Conservation (phyloP, 2,113 vertebrate species). For the Bothrops jararaca region DNA sequence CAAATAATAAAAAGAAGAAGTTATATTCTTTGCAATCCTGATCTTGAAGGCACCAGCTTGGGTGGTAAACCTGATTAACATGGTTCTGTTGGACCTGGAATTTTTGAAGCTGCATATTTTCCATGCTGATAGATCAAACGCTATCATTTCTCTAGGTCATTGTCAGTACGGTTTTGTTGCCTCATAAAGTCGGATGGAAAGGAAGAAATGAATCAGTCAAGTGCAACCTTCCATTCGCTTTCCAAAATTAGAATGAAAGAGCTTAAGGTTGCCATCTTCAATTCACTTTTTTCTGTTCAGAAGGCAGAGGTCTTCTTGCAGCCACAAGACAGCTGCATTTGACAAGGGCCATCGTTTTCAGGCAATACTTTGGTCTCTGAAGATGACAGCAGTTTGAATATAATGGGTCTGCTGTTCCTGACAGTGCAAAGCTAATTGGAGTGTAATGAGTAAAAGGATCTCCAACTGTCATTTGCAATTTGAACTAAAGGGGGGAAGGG, state of each 20-base stretch:
- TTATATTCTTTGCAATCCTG: neutral
- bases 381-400: slow-evolving; percentile 45
- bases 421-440: slow-evolving; percentile 33
- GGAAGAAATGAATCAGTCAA: slow-evolving; percentile 1
- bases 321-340: slow-evolving; percentile 41
- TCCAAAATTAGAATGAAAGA: slow-evolving; percentile 52
- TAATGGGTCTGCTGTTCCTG: slow-evolving; percentile 38
- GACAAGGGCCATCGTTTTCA: neutral
- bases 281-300: slow-evolving; percentile 42
- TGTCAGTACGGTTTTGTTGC: neutral
- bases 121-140: neutral
- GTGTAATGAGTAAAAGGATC: slow-evolving; percentile 32
- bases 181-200: neutral
- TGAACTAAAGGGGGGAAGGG: slow-evolving; percentile 17
- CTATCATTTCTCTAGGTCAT: neutral
- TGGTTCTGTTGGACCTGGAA: neutral
- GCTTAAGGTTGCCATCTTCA: slow-evolving; percentile 40
- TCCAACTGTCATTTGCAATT: slow-evolving; percentile 2
- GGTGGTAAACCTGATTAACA: neutral
- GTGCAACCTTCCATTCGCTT: slow-evolving; percentile 34
- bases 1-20: too few species aligned
- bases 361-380: slow-evolving; percentile 38
- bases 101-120: neutral
- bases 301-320: slow-evolving; percentile 43
- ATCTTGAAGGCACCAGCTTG: neutral